Conservation (phyloP, 2,113 vertebrate genomes). For the Centropus bengalensis region DNA sequence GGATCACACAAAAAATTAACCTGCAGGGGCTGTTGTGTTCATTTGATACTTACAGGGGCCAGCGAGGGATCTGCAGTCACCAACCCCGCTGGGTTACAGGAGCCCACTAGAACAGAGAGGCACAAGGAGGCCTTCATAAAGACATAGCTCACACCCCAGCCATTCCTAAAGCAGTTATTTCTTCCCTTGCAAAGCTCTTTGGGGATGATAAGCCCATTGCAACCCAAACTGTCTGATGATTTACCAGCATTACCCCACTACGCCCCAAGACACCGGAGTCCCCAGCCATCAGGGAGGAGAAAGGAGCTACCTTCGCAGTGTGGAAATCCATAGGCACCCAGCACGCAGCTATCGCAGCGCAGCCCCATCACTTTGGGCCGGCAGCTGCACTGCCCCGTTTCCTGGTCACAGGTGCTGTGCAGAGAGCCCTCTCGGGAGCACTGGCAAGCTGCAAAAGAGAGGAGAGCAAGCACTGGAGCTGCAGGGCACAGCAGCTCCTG, state of each 20-base stretch:
- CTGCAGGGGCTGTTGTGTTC: background rate
- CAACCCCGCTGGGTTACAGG: conserved; percentile 89
- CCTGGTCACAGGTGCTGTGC: conserved; percentile 82
- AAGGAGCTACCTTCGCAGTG: conserved; percentile 81
- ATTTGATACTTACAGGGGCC: conserved; percentile 70
- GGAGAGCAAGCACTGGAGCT: background rate
- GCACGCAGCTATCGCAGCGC: conserved; percentile 85
- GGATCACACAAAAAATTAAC: background rate
- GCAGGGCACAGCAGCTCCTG: background rate
- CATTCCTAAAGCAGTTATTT: background rate
- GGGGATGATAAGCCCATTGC: background rate
- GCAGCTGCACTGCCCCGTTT: conserved; percentile 89
- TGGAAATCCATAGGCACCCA: conserved; percentile 87
- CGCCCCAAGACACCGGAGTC: accelerated
- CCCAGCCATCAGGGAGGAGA: background rate
- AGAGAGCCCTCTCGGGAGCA: conserved; percentile 88
- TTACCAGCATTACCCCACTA: background rate
- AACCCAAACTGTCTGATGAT: background rate
- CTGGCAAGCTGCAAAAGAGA: conserved; percentile 81
- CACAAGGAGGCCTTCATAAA: background rate
- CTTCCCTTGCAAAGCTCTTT: background rate
- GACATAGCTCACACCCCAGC: background rate
- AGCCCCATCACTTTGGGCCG: conserved; percentile 81
- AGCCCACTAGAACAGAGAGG: conserved; percentile 77
- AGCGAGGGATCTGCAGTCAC: conserved; percentile 52